Percentiles rank a stretch among this genome's conserved stretches.
Evolutionary conservation across 2,113 vertebrate genomes (phyloP).

Genomic region (Triplophysa rosa): DNA sequence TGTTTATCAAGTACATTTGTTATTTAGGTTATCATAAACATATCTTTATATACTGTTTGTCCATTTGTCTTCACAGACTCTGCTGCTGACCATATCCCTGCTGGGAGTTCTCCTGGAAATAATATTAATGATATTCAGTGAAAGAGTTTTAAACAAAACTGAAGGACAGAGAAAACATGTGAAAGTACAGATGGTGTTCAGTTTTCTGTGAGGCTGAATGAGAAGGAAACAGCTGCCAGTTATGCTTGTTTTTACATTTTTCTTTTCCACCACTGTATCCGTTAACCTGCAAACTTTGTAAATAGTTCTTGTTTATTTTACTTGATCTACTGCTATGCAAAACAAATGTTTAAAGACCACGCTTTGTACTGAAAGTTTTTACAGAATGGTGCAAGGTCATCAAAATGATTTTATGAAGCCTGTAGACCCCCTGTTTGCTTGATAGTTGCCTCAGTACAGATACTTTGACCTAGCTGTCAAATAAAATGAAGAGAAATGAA

Average conservation of each 20-base stretch:
- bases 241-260: not conserved
- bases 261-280: no score
- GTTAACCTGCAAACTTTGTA: no score
- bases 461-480: no score
- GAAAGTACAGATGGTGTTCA: not conserved
- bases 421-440: no score
- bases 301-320: no score
- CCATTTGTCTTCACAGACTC: slow-evolving; percentile 4
- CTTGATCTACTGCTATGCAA: no score
- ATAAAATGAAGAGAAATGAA: no score
- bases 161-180: not conserved
- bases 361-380: no score
- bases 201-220: not conserved
- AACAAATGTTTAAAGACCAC: no score
- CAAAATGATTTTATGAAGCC: no score
- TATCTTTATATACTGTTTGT: not conserved
- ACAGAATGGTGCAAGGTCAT: no score
- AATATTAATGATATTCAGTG: slow-evolving; percentile 11
- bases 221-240: not conserved
- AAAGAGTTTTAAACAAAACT: slow-evolving; percentile 2
- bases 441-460: no score
- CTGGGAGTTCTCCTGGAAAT: not conserved
- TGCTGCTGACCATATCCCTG: not conserved
- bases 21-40: not conserved
- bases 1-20: not conserved